Base-by-base conservation (phyloP, 2,888 invertebrate species). In the Cryptocephalus primarius region DNA sequence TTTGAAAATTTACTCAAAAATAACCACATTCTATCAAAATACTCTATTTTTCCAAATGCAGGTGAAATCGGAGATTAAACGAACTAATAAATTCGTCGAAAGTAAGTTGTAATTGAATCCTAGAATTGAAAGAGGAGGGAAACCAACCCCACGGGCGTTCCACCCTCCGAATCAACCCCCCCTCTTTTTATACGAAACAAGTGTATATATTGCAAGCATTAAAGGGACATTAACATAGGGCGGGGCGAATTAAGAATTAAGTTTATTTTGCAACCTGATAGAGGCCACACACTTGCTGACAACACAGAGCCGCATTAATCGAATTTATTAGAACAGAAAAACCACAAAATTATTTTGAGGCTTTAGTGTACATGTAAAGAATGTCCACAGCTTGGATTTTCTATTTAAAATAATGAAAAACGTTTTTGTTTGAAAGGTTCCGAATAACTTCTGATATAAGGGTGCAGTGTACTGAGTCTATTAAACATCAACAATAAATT, bases 181-280 rank as follows among this genome's bases (percentile, higher is more conserved):
- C 44, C 49, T 45, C 44, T 43, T 46, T 36, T 32, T 44, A 47
- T 41, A 51, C 48, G 50, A 50, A 59, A 65, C 65, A 66, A 66
- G 65, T 65, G 67, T 60, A 59, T 22, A 22, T 57, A 58, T 60
- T 55, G 56, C 55, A 54, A 51, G 54, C 63, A 66, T 67, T 65
- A 66, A 66, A 63, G 60, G 58, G 57, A 60, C 60, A 67, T 67
- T 67, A 67, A 64, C 63, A 60, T 60, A 57, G 60, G 67, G 66
- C 64, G 67, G 65, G 56, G 62, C 62, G 55, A 57, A 59, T 59
- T 57, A 54, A 53, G 51, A 54, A 55, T 50, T 53, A 56, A 58
- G 62, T 66, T 61, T 65, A 60, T 60, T 58, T 57, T 62, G 67
- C 60, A 66, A 67, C 62, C 60, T 65, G 65, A 67, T 66, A 59